Percentiles rank a stretch among this genome's conserved stretches.
Conservation (phyloP, 2,888 invertebrate genomes). For the Mimumesa dahlbomi region DNA sequence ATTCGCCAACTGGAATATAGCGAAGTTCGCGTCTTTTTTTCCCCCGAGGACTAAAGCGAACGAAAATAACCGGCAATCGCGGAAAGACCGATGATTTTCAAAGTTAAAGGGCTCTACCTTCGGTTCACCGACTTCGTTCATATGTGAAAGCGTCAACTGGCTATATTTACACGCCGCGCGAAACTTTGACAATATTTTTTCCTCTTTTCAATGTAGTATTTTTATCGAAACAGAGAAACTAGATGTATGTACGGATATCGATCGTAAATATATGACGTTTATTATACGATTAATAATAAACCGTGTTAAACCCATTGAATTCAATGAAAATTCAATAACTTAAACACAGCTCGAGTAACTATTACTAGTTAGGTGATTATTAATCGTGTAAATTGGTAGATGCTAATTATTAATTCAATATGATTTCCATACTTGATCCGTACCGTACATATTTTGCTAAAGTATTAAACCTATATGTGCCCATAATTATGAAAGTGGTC, state of each 20-base stretch:
- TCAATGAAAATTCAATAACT: too few species aligned
- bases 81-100: constrained; percentile 8
- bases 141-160: not conserved
- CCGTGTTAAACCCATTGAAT: too few species aligned
- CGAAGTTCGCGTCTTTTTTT: not conserved
- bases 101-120: not conserved
- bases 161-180: not conserved
- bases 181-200: constrained; percentile 1
- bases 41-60: not conserved
- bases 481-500: too few species aligned
- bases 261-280: not conserved
- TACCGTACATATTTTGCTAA: too few species aligned
- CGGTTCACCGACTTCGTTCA: not conserved
- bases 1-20: not conserved
- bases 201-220: not conserved
- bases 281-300: not conserved
- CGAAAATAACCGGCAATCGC: constrained; percentile 4
- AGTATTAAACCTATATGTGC: too few species aligned
- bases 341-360: too few species aligned
- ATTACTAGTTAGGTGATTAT: too few species aligned
- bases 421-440: too few species aligned
- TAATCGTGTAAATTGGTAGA: too few species aligned
- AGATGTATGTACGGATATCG: not conserved
- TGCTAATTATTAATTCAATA: too few species aligned
- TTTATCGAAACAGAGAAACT: constrained; percentile 3